Evolutionary conservation across 2,888 invertebrate species (phyloP), one percentile per base, ranked within the genome.

Genomic region (Chloroclystis v-ata): DNA sequence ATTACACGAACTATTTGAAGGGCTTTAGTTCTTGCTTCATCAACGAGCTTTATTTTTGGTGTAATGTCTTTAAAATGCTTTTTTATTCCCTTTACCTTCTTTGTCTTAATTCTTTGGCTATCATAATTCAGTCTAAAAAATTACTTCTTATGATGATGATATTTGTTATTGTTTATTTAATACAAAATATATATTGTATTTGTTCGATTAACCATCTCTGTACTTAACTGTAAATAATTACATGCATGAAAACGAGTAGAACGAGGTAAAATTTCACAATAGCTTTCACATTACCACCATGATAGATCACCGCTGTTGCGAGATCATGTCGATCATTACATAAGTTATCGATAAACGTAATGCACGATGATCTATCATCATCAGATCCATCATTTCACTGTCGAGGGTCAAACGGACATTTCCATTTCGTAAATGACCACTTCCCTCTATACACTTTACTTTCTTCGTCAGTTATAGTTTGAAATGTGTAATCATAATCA

Each of bases 231-330:
- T 20, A 20, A 4, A 20, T 4, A 4, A 20, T 20, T 20, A 5
- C 20, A 20, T 4, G 5, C 20, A 20, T n/a, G n/a, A 1, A 42
- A 38, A 39, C 11, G 20, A 33, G 20, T 24, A 24, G n/a, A 41
- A 37, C 30, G 20, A 41, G 30, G 32, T 44, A 37, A 44, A 44
- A 14, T 49, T 49, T 44, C 42, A 42, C 43, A 49, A 48, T 44
- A 28, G 44, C 49, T 50, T 53, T 52, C 51, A 46, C 46, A 47
- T 10, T 32, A 20, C 2, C 20, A 39, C 24, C 14, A 49, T 65
- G 66, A 69, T 68, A 52, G 63, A 68, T 70, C 61, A 59, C 43
- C 44, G 50, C 49, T 53, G 57, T 60, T 61, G 60, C 61, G 56
- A 51, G 53, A 52, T 46, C 54, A 61, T 64, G 59, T 65, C 66